phyloP scores from a whole-genome alignment of 2,113 vertebrate genomes.

The Artemisiospiza belli region DNA sequence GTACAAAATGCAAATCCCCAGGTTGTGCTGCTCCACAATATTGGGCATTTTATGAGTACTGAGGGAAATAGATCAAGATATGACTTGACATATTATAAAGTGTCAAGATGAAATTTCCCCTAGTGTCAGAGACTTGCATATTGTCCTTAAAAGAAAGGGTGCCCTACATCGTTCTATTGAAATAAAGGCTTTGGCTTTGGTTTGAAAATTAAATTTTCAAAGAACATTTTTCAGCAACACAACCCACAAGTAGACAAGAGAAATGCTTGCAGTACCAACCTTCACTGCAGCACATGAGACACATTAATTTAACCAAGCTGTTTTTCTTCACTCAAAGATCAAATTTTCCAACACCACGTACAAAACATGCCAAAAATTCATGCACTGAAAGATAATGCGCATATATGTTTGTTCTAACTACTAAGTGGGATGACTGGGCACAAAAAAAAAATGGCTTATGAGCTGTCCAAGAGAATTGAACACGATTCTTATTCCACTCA shows the following conservation, averaged over 20 bases:
- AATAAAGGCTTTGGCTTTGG: background rate
- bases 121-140: background rate
- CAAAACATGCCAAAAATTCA: background rate
- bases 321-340: background rate
- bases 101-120: background rate
- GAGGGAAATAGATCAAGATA: background rate
- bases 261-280: background rate
- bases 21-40: background rate
- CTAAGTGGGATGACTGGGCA: background rate
- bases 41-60: background rate
- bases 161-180: rapidly evolving
- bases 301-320: background rate
- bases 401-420: background rate
- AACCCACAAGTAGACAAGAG: background rate
- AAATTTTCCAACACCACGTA: background rate
- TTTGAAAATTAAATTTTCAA: background rate
- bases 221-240: background rate
- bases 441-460: background rate
- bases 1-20: background rate
- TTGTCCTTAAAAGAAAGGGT: background rate
- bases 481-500: background rate
- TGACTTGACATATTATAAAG: background rate
- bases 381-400: background rate
- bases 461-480: background rate
- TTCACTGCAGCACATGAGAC: background rate